Evolutionary conservation across 2,888 invertebrate species (phyloP), one percentile per base, ranked within the genome.

Genomic region (Alsophila aescularia): DNA sequence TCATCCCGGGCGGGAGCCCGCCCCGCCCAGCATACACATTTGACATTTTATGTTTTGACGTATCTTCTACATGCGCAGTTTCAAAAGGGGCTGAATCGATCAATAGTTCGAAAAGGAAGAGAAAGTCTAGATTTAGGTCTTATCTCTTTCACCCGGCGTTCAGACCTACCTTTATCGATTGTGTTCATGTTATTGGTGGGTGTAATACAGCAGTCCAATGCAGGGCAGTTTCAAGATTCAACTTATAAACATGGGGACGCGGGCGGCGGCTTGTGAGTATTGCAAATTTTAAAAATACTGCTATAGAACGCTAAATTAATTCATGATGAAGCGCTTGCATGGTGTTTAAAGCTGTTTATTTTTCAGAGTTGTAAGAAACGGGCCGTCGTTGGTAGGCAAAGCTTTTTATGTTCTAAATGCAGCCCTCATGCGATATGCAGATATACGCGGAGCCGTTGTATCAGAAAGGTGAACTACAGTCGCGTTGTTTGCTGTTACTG

Each of bases 211-310:
- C 83, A 78, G 73, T 78, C 81, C 79, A 87, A 94, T 94, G 94
- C 93, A 94, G 88, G 94, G 94, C 87, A 94, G 94, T 85, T 94
- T 94, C 89, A 94, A 92, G 92, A 93, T 94, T 76, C 94, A 94
- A 83, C 93, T 94, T 76, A 93, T 94, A 90, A 96, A 95, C 90
- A 97, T 97, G 97, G 97, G 97, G 89, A 98, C 97, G 73, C 94
- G 97, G 93, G 97, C 97, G 84, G 97, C 97, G 84, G 97, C 97
- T 85, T 98, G 97, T 97, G 93, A 96, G 97, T 75, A 64, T 40
- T 18, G 27, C 52, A 36, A 27, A 31, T 53, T 0, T 18, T 14
- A 40, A 42, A 47, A 35, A 10, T 35, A 29, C 32, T 16, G 43
- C 60, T 65, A 60, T 60, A 53, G 43, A 56, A 16, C 29, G 58